These are phyloP conservation scores for Odontocolon sp. DNA, from an alignment of 2,888 invertebrate species.

Conservation along the genomic window DNA sequence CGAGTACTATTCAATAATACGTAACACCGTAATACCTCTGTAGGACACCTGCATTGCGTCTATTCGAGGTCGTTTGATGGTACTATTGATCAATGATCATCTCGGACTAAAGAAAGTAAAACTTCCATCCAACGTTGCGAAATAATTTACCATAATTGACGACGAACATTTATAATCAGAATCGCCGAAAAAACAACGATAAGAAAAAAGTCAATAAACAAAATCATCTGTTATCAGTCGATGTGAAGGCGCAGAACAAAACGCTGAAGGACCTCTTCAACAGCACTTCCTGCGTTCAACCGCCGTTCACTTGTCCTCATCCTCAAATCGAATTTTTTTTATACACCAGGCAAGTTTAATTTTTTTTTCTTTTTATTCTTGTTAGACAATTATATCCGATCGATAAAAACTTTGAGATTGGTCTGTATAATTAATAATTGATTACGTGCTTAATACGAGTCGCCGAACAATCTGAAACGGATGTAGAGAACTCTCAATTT, in stretches of 20 bases:
- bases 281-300: constrained; percentile 90
- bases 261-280: constrained; percentile 87
- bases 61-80: constrained; percentile 20
- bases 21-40: constrained; percentile 25
- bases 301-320: constrained; percentile 91
- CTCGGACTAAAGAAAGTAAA: neutral
- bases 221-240: constrained; percentile 61
- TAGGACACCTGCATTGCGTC: constrained; percentile 7
- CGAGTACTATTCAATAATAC: constrained; percentile 23
- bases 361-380: constrained; percentile 21
- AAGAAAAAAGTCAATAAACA: neutral
- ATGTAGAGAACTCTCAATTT: constrained; percentile 74
- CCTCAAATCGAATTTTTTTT: constrained; percentile 91
- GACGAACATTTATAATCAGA: neutral
- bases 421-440: neutral
- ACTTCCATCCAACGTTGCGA: neutral
- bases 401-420: neutral
- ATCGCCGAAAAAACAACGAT: neutral
- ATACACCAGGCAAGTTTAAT: constrained; percentile 87
- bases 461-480: neutral
- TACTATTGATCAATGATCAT: neutral
- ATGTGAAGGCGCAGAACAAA: constrained; percentile 78
- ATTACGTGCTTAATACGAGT: neutral
- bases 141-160: neutral
- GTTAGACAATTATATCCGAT: neutral